These are phyloP conservation scores for Coreius guichenoti DNA, from an alignment of 2,797 vertebrate species.

Conservation along the genomic window DNA sequence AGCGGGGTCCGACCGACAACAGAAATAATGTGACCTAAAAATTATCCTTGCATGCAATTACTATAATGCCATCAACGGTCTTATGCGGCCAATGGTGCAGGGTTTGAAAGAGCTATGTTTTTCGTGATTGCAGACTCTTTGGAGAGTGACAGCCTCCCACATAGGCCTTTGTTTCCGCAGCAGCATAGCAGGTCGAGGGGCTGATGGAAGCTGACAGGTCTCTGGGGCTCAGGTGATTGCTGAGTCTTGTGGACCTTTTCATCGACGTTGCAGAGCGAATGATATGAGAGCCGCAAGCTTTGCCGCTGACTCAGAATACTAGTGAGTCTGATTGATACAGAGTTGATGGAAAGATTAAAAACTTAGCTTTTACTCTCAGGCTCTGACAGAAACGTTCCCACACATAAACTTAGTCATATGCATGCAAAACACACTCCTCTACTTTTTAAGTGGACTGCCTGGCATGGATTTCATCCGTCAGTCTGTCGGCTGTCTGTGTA, in stretches of 20 bases:
- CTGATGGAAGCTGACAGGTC: conserved; percentile 46
- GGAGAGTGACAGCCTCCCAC: conserved; percentile 27
- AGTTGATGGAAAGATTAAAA: conserved; percentile 44
- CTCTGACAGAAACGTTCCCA: conserved; percentile 1
- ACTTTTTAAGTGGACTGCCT: conserved; percentile 21
- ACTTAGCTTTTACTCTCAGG: conserved; percentile 22
- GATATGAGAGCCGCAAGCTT: conserved; percentile 20
- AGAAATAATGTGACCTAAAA: conserved; percentile 40
- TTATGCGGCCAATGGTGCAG: background rate
- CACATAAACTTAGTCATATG: background rate
- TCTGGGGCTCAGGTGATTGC: conserved; percentile 48
- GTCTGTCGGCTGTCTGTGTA: background rate
- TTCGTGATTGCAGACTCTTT: conserved; percentile 48
- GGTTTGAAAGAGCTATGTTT: conserved; percentile 21
- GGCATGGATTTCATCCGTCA: background rate
- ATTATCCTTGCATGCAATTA: conserved; percentile 43
- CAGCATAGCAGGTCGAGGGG: conserved; percentile 36
- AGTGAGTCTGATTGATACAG: conserved; percentile 37
- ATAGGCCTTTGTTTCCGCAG: conserved; percentile 45
- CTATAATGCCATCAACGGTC: conserved; percentile 31
- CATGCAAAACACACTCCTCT: conserved; percentile 31
- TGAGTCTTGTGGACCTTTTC: conserved; percentile 29
- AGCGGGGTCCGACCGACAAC: conserved; percentile 17
- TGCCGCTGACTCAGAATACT: conserved; percentile 17
- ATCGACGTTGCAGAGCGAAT: conserved; percentile 9